Base-by-base conservation (phyloP, 1,140 invertebrate species). In the Lineus longissimus region DNA sequence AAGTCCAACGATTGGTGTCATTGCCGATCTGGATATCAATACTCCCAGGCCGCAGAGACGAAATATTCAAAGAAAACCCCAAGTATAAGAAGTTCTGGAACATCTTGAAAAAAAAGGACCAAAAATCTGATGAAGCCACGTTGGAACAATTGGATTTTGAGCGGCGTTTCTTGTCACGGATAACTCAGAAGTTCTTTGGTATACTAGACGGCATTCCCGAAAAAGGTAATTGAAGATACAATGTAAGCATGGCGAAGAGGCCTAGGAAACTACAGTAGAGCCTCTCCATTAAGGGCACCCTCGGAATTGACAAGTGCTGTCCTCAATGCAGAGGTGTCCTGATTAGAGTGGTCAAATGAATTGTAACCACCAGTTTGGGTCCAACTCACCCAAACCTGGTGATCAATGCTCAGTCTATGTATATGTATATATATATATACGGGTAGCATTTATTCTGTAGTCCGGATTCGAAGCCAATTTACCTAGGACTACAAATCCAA, bases 61-160 rank as follows among this genome's bases (percentile, higher is more conserved):
- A 88, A 70, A n/a, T 66, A 19, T 91, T 98, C 71, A 88, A 89
- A 73, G 86, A 87, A 55, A 88, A 90, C 73, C 89, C 94, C 7
- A 94, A 95, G 81, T 93, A 95, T 88, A 87, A 86, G 65, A 97
- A 97, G 81, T 93, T 91, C 75, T 99, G 92, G 92, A 90, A 90
- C 69, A 87, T 90, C 19, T 87, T 97, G 62, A 87, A 92, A 71
- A 95, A 93, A 77, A 91, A 89, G 73, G 91, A 95, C 73, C 68
- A 73, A 22, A 88, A 89, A 70, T 70, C 87, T 55, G 84, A 86
- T 59, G 86, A 88, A 27, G 87, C 91, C 55, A 76, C 87, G 58
- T 84, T 87, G 60, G 85, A 90, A 22, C 88, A 88, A 70, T 75
- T 93, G 1, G 87, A 88, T 29, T 97, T 94, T 89, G 94, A 97